A percentile compares a stretch with the other conserved stretches of the same genome.
Evolutionary conservation across 2,113 vertebrate genomes (phyloP).

Genomic region (Papio anubis): DNA sequence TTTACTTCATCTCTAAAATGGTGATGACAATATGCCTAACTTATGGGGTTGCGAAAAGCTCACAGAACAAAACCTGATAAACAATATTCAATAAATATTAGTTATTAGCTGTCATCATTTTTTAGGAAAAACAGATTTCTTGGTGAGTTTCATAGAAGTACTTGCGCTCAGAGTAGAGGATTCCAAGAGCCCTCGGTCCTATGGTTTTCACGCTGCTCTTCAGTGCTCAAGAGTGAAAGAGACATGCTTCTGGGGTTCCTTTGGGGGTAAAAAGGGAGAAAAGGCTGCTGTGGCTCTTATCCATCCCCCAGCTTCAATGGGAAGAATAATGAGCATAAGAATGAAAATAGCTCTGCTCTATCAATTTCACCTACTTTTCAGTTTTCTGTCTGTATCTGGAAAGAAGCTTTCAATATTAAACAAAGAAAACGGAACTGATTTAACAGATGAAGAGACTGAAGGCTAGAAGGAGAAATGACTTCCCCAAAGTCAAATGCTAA

Average conservation of each 20-base stretch:
- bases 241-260: neutral
- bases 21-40: neutral
- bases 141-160: neutral
- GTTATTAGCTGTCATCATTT: neutral
- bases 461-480: neutral
- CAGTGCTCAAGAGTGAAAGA: neutral
- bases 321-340: neutral
- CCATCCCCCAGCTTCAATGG: neutral
- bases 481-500: neutral
- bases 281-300: neutral
- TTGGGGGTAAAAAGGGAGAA: fast-evolving
- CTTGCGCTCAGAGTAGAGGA: neutral
- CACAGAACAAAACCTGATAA: neutral
- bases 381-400: neutral
- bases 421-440: neutral
- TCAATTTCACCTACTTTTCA: neutral
- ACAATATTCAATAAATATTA: neutral
- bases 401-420: neutral
- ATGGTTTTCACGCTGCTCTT: neutral
- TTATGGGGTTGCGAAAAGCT: neutral
- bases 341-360: neutral
- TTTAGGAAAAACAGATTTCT: neutral
- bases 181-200: neutral
- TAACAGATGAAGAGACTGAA: neutral
- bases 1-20: neutral